phyloP scores from a whole-genome alignment of 2,888 invertebrate genomes.

The Oligia strigilis region DNA sequence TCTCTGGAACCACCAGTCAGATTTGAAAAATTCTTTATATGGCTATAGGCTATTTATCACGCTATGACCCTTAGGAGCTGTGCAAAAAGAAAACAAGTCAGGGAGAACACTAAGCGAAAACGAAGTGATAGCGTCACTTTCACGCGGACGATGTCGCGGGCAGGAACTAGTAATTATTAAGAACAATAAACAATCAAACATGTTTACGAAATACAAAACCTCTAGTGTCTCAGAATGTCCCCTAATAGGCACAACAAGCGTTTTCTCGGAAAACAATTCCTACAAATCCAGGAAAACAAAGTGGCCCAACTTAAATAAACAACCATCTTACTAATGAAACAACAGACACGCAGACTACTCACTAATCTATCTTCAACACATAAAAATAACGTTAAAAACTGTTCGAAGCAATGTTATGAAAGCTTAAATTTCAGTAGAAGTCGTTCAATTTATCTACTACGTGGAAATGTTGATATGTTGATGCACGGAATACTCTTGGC shows the following conservation, averaged over 20 bases:
- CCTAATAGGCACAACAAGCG: not conserved
- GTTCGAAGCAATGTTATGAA: constrained; percentile 59
- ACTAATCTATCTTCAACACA: constrained; percentile 51
- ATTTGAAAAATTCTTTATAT: too few relatives aligned
- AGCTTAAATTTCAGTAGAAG: constrained; percentile 56
- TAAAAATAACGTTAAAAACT: constrained; percentile 45
- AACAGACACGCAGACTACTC: constrained; percentile 15
- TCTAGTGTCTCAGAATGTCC: not conserved
- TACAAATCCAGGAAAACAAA: constrained; percentile 8
- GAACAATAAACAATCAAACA: not conserved
- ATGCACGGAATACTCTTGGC: constrained; percentile 40
- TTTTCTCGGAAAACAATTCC: constrained; percentile 23
- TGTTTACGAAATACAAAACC: not conserved
- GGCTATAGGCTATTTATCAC: too few relatives aligned
- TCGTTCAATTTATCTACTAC: constrained; percentile 50
- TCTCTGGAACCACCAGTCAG: too few relatives aligned
- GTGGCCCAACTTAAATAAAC: constrained; percentile 19
- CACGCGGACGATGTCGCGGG: too few relatives aligned
- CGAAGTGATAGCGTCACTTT: too few relatives aligned
- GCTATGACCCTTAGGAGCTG: too few relatives aligned
- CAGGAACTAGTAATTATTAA: too few relatives aligned
- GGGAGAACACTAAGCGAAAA: too few relatives aligned
- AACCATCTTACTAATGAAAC: constrained; percentile 36
- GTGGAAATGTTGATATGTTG: constrained; percentile 49
- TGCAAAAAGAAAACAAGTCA: too few relatives aligned